Evolutionary conservation across 37 sponge, comb jelly and placozoan species (phyloP), one percentile per base, ranked within the genome.

Genomic region (Spongia lamella): DNA sequence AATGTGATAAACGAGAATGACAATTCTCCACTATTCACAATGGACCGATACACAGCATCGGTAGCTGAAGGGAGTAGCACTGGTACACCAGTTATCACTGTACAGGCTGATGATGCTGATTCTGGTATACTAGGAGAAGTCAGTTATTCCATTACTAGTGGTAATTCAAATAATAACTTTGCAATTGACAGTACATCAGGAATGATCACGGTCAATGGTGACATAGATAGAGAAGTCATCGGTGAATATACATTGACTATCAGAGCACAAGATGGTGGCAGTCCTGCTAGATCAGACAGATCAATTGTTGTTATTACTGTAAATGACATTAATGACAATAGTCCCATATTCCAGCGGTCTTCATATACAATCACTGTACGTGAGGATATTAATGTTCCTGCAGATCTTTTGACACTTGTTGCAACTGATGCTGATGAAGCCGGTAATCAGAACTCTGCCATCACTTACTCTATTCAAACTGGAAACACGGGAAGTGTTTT

Each of bases 1-100:
- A 51, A 20, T 63, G 84, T 83, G 39, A 3, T 27, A 16, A 80
- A 89, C 31, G 75, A 32, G 26, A 89, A 89, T 61, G 81, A 89
- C 38, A 79, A 56, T 56, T 0, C 51, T 14, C 88, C 88, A 1
- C 36, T 11, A 6, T 87, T 82, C 33, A 0, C 19, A 30, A 14
- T 13, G 16, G 49, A 52, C 9, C 67, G 35, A 47, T 78, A 72
- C 38, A 40, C 31, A 20, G 69, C 60, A 20, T 50, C 64, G 22
- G 70, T 85, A 0, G 3, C 13, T 24, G 91, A 90, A 38, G 51
- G 50, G 17, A 54, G 58, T 0, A 40, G 61, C 5, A 7, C 21
- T 15, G 65, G 65, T 19, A 72, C 72, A 13, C n/a, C 53, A 1
- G 72, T 85, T 3, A 73, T 61, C 6, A 60, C 39, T 17, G 49